A percentile compares a stretch with the other conserved stretches of the same genome.
Evolutionary conservation across 2,797 vertebrate genomes (phyloP).

Genomic region (Atherinosoma microstoma): DNA sequence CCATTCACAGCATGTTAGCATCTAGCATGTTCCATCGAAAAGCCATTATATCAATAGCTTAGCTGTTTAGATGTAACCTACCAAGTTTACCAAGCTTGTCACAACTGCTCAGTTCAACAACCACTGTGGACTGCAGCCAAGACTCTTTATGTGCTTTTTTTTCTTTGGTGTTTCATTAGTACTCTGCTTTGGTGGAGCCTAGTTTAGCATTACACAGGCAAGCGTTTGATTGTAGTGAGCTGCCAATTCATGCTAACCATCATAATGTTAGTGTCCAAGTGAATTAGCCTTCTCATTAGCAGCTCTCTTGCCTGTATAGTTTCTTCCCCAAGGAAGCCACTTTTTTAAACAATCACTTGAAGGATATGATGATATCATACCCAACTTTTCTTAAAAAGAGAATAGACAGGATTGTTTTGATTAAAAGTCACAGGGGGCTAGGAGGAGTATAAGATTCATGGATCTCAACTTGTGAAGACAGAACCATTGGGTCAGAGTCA

Average conservation of each 20-base stretch:
- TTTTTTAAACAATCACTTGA: conserved; percentile 54
- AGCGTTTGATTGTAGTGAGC: conserved; percentile 45
- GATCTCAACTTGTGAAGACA: conserved; percentile 33
- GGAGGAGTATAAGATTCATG: conserved; percentile 25
- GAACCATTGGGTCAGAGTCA: conserved; percentile 21
- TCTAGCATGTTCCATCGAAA: conserved; percentile 67
- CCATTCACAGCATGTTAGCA: conserved; percentile 69
- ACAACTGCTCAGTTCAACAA: conserved; percentile 65
- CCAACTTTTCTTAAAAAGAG: conserved; percentile 51
- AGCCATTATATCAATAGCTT: conserved; percentile 65
- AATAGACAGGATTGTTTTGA: conserved; percentile 57
- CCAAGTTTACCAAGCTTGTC: conserved; percentile 72
- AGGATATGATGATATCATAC: conserved; percentile 62
- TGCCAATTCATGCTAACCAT: conserved; percentile 66
- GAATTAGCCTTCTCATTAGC: conserved; percentile 73
- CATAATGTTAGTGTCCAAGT: conserved; percentile 72
- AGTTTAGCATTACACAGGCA: conserved; percentile 61
- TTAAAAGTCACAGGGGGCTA: conserved; percentile 50
- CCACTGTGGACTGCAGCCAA: conserved; percentile 56
- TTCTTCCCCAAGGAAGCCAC: conserved; percentile 61
- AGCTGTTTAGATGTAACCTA: conserved; percentile 67
- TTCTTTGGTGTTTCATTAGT: conserved; percentile 38
- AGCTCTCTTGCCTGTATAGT: conserved; percentile 67
- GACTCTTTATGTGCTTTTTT: conserved; percentile 26
- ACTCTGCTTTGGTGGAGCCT: conserved; percentile 32